Base-by-base conservation (phyloP, 2,888 invertebrate species). In the Deroplatys truncata region DNA sequence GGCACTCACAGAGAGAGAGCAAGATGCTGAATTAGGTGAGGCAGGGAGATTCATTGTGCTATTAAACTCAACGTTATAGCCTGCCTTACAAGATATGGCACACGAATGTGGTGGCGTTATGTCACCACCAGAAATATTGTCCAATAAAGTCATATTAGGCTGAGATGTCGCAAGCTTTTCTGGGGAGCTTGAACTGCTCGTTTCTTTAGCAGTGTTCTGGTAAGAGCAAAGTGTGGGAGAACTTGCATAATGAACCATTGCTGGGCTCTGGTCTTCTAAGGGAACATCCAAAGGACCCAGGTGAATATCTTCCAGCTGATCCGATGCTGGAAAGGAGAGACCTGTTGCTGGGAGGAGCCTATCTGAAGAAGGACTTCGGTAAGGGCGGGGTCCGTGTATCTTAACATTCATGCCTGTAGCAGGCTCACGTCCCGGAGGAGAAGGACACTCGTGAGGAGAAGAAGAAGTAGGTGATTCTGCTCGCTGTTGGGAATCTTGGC, bases 51-150 rank as follows among this genome's bases (percentile, higher is more conserved):
- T 86, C 83, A 89, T 29, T 49, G 84, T 93, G 92, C 92, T 93
- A 93, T 93, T 91, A 93, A 93, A 91, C 93, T 93, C 92, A 93
- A 94, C 92, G 92, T 94, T 92, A 92, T 93, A 93, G 91, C 94
- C 94, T 89, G 95, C 94, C 93, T 95, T 94, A 92, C 94, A 93
- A 92, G 95, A 93, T 95, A 95, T 95, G 95, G 95, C 95, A 95
- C 95, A 95, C 92, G 94, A 94, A 92, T 88, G 84, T 28, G 31
- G 43, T 28, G 35, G n/a, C 25, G 35, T 49, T 43, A 25, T 85
- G 16, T 85, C 35, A 25, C 82, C n/a, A 82, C 72, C 35, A 35
- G 82, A 28, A 49, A 49, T 29, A 82, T 83, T 43, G 31, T 88
- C 85, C 20, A 89, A 28, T 83, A 89, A 85, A 43, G 90, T 89